Conservation (phyloP, 1,140 invertebrate species). For the Campoletis sonorensis region DNA sequence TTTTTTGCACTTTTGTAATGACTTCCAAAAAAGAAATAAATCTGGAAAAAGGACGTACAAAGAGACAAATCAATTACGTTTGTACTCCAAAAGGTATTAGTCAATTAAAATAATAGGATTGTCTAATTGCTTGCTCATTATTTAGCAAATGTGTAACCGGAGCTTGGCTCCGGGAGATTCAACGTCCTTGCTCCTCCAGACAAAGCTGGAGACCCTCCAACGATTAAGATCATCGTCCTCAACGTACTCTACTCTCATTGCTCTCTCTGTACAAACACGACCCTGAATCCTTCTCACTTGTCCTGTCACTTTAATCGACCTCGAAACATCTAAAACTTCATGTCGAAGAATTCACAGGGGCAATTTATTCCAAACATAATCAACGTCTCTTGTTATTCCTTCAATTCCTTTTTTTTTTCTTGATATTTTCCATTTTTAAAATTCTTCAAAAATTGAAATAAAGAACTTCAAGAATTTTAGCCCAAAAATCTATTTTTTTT, state of each 20-base stretch:
- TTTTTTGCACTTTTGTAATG: too few species aligned
- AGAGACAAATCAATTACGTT: too few species aligned
- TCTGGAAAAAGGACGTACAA: too few species aligned
- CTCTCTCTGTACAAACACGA: not conserved
- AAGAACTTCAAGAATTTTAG: too few species aligned
- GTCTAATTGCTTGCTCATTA: not conserved
- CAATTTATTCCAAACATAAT: not conserved
- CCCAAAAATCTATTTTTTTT: too few species aligned
- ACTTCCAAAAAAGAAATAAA: too few species aligned
- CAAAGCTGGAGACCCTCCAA: not conserved
- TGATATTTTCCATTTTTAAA: not conserved
- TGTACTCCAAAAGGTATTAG: too few species aligned
- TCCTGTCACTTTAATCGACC: constrained; percentile 3
- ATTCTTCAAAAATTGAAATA: too few species aligned
- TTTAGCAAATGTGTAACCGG: not conserved
- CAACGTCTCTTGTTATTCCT: too few species aligned
- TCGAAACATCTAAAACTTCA: constrained; percentile 2
- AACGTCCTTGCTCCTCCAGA: constrained; percentile 9
- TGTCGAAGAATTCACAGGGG: not conserved
- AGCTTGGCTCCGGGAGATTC: not conserved
- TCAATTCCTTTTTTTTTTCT: not conserved
- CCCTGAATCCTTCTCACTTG: constrained; percentile 19
- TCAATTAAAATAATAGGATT: too few species aligned
- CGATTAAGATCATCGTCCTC: not conserved
- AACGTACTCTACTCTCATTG: not conserved